Percentiles rank a stretch among this genome's conserved stretches.
Evolutionary conservation across 2,797 vertebrate species (phyloP).

Genomic region (Silurus lanzhouensis): DNA sequence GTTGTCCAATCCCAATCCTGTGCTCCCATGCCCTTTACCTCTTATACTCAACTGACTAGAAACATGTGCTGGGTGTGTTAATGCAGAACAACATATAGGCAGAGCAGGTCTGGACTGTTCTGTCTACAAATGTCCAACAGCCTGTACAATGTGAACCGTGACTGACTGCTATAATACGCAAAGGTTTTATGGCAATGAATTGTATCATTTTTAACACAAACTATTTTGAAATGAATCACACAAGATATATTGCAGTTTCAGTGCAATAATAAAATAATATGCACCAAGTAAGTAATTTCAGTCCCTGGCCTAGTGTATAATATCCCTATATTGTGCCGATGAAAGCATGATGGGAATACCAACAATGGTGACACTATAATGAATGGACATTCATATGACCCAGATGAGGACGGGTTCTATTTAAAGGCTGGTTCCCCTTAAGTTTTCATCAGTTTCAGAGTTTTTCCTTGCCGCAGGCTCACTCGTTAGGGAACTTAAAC

Average conservation of each 20-base stretch:
- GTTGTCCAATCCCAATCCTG: neutral
- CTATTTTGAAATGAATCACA: neutral
- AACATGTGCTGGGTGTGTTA: neutral
- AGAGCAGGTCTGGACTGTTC: neutral
- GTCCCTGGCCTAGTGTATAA: neutral
- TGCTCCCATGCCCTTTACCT: neutral
- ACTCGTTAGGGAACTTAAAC: too few relatives aligned
- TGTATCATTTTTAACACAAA: neutral
- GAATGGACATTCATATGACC: too few relatives aligned
- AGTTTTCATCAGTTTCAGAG: too few relatives aligned
- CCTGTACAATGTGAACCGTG: too few relatives aligned
- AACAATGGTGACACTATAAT: neutral
- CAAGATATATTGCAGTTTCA: neutral
- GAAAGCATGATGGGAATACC: too few relatives aligned
- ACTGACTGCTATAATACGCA: neutral
- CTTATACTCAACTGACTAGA: neutral
- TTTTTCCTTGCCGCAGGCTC: too few relatives aligned
- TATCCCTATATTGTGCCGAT: neutral
- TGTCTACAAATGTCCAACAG: neutral
- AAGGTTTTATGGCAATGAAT: neutral
- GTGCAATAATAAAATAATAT: too few relatives aligned
- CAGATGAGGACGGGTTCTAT: too few relatives aligned
- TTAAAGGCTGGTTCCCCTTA: too few relatives aligned
- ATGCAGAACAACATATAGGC: neutral
- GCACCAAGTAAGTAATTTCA: neutral